Percentiles rank a stretch among this genome's conserved stretches.
phyloP scores from a whole-genome alignment of 2,113 vertebrate species.

The Nanorana parkeri region DNA sequence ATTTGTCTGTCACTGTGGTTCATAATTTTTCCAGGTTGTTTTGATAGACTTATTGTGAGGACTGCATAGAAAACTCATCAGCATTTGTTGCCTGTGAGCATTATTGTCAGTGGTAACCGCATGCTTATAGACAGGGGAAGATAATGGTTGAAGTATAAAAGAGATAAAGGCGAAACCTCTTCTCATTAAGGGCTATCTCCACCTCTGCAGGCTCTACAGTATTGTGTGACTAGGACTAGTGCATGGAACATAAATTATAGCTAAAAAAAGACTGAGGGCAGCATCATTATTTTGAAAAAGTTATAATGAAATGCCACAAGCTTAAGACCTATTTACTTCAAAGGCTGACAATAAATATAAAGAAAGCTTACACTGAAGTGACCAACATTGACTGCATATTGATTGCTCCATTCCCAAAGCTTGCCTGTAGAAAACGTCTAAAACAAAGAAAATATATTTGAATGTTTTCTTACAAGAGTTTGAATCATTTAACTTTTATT shows the following conservation, averaged over 20 bases:
- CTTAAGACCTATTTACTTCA: conserved; percentile 69
- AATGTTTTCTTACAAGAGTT: not conserved
- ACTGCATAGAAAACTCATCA: conserved; percentile 98
- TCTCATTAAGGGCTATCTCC: conserved; percentile 99
- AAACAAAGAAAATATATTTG: conserved; percentile 33
- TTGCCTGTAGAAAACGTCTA: conserved; percentile 25
- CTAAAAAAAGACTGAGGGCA: conserved; percentile 66
- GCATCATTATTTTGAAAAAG: conserved; percentile 66
- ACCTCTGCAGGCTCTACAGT: conserved; percentile 91
- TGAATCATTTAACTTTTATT: conserved; percentile 2
- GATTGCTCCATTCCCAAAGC: not conserved
- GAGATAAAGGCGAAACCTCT: conserved; percentile 95
- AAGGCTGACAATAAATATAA: conserved; percentile 62
- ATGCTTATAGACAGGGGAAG: conserved; percentile 95
- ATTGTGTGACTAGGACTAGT: conserved; percentile 84
- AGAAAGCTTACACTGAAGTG: conserved; percentile 56
- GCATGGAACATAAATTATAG: conserved; percentile 90
- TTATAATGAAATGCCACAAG: conserved; percentile 70
- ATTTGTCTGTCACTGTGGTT: conserved; percentile 88
- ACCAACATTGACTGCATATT: conserved; percentile 51
- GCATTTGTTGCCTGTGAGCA: conserved; percentile 91
- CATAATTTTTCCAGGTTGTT: conserved; percentile 86
- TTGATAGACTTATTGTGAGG: conserved; percentile 96
- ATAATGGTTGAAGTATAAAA: conserved; percentile 95
- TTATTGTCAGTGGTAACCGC: conserved; percentile 97